Evolutionary conservation across 2,888 invertebrate genomes (phyloP), one percentile per base, ranked within the genome.

Genomic region (Aporophyla lueneburgensis): DNA sequence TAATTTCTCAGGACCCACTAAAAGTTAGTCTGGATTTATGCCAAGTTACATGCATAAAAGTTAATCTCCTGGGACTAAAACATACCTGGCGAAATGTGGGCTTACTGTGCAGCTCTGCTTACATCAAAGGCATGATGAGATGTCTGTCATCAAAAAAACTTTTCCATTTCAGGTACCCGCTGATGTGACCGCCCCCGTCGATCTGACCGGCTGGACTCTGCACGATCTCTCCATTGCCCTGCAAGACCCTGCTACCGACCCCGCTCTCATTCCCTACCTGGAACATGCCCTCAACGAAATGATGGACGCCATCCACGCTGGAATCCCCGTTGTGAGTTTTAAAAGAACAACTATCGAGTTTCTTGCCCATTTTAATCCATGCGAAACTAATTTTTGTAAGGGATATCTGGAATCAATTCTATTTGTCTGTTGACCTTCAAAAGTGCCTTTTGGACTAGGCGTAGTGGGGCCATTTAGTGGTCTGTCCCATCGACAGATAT

Each of bases 221-320:
- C 14, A 86, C 3, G 91, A 94, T 71, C 84, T 94, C 49, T 88
- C 91, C 24, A 76, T 73, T 0, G 94, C 94, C 51, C 86, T 95
- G 33, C 80, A 91, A 61, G 84, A 91, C 88, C 93, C 95, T 4
- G 74, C 71, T 56, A 93, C 92, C 27, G 85, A 92, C 80, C 88
- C 92, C 4, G 90, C 87, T 7, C 81, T 93, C 3, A 58, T 92
- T 3, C 93, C 94, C 3, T 88, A 91, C 85, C 84, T 94, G 33
- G 92, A 92, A 71, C 77, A 86, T 4, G 94, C 93, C 12, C 88
- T 94, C n/a, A 89, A 94, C 83, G 66, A 88, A n/a, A 85, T 93
- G 72, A 92, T 94, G 91, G 65, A 80, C 0, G 89, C 91, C 43
- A 68, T 93, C 51, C 67, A 88, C 86, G 62, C 87, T 81, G 94